A percentile compares a stretch with the other conserved stretches of the same genome.
phyloP scores from a whole-genome alignment of 2,797 vertebrate species.

The Sternarchorhynchus goeldii region DNA sequence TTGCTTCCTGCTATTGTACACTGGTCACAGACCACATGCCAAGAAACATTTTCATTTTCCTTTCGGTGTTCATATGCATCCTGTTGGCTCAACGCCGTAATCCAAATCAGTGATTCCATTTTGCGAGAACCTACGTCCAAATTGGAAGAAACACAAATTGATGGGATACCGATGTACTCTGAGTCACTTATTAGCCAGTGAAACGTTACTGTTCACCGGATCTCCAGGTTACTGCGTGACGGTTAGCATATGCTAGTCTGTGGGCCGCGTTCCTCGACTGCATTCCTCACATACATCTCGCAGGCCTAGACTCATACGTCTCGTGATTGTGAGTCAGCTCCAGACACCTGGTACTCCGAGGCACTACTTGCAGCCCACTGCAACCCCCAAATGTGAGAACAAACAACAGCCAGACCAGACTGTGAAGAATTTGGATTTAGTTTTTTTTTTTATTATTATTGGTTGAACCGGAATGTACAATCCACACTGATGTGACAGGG shows the following conservation, averaged over 20 bases:
- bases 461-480: not conserved
- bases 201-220: not conserved
- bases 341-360: not conserved
- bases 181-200: not conserved
- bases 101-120: not conserved
- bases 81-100: not conserved
- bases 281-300: slow-evolving; percentile 64
- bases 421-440: not conserved
- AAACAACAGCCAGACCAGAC: not conserved
- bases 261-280: slow-evolving; percentile 55
- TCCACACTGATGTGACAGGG: not conserved
- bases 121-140: not conserved
- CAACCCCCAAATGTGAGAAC: not conserved
- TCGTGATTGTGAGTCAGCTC: not conserved
- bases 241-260: not conserved
- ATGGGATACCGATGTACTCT: no score
- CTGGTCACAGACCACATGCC: slow-evolving; percentile 43
- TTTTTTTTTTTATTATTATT: not conserved
- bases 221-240: not conserved
- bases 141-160: not conserved
- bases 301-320: not conserved
- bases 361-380: not conserved
- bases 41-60: slow-evolving; percentile 53
- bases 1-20: slow-evolving; percentile 55
- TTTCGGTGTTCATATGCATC: slow-evolving; percentile 30